phyloP scores from a whole-genome alignment of 2,797 vertebrate species.

The Protosalanx chinensis region DNA sequence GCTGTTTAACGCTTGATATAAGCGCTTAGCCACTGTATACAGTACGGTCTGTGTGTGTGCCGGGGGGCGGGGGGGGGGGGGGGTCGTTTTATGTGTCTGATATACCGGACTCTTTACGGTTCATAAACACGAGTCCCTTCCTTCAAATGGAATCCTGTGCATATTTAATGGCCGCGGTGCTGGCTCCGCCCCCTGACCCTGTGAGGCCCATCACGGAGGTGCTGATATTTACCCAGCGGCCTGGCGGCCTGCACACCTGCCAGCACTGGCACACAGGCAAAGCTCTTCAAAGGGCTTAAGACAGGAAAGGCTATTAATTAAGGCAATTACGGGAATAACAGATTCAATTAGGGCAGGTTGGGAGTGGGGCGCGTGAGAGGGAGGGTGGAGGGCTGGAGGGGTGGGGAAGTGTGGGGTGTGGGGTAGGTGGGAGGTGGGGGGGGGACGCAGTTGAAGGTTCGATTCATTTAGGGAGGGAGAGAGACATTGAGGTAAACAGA shows the following conservation, averaged over 20 bases:
- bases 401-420: not conserved
- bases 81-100: too few species aligned
- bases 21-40: too few species aligned
- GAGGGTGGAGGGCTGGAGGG: slow-evolving; percentile 46
- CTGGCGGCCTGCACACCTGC: slow-evolving; percentile 34
- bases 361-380: slow-evolving; percentile 56
- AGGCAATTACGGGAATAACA: slow-evolving; percentile 68
- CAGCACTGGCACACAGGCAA: slow-evolving; percentile 48
- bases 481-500: slow-evolving; percentile 15
- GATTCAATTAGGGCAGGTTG: slow-evolving; percentile 68
- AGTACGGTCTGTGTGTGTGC: too few species aligned
- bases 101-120: too few species aligned
- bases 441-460: slow-evolving; percentile 14
- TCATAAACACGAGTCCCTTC: slow-evolving; percentile 1
- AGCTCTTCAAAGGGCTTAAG: slow-evolving; percentile 48
- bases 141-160: slow-evolving; percentile 46
- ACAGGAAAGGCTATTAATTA: slow-evolving; percentile 70
- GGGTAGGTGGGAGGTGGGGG: slow-evolving; percentile 27
- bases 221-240: slow-evolving; percentile 39
- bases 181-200: not conserved
- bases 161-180: slow-evolving; percentile 38
- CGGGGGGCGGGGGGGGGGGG: too few species aligned
- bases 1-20: too few species aligned
- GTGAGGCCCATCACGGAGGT: slow-evolving; percentile 11
- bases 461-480: slow-evolving; percentile 13